phyloP scores from a whole-genome alignment of 2,888 invertebrate genomes.

The Epirrhoe tristata region DNA sequence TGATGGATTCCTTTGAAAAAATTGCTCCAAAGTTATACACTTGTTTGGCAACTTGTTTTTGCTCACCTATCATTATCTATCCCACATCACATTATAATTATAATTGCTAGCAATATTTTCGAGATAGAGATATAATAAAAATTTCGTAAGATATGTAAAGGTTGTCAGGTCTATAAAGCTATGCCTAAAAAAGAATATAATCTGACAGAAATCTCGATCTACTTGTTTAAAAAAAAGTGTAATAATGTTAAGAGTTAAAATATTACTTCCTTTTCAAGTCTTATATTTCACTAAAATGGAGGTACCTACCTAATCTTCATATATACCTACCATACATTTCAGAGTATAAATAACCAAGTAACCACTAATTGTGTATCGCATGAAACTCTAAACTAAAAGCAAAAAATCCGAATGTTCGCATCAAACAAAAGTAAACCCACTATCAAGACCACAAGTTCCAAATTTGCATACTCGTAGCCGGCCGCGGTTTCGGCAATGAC shows the following conservation, averaged over 20 bases:
- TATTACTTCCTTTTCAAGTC: neutral
- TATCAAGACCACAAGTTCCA: constrained; percentile 63
- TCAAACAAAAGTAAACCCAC: constrained; percentile 66
- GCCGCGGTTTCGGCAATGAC: constrained; percentile 83
- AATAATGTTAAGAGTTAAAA: too few relatives aligned
- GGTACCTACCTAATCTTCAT: neutral
- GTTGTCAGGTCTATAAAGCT: too few relatives aligned
- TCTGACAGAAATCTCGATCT: too few relatives aligned
- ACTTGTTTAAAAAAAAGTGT: too few relatives aligned
- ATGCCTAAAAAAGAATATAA: too few relatives aligned
- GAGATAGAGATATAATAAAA: neutral
- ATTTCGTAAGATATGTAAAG: too few relatives aligned
- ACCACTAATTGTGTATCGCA: constrained; percentile 36
- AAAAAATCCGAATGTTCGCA: constrained; percentile 45
- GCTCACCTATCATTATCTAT: constrained; percentile 6
- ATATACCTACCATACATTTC: neutral
- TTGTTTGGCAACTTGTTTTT: constrained; percentile 26
- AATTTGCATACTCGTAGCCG: constrained; percentile 63
- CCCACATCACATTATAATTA: constrained; percentile 10
- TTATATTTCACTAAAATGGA: neutral
- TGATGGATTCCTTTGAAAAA: constrained; percentile 31
- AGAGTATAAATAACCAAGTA: constrained; percentile 16
- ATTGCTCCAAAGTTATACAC: constrained; percentile 20
- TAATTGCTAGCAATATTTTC: neutral
- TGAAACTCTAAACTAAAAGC: constrained; percentile 45